Evolutionary conservation across 92 coral and sea anemone species (phyloP), one percentile per base, ranked within the genome.

Genomic region (Zoanthus sansibaricus): DNA sequence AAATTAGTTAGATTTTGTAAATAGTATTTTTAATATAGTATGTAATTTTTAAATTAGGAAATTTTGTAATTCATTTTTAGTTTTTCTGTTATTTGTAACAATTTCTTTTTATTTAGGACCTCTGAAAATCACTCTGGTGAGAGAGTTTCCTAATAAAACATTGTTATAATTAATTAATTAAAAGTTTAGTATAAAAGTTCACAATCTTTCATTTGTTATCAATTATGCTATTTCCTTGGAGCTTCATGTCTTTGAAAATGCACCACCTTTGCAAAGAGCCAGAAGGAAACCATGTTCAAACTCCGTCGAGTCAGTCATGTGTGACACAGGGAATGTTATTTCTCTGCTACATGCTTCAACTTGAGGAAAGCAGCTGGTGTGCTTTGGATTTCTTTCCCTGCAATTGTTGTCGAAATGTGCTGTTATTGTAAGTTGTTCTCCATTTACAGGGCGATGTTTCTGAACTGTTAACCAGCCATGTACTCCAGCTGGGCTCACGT

Each of bases 401-500:
- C 94, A 93, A 76, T 93, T 88, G 55, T 91, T 94, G 83, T 91
- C 93, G 85, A 93, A 91, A 48, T 72, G 88, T 14, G 72, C 94
- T 18, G 30, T 82, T 47, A 93, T 75, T 30, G 79, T 18, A 5
- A 83, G 90, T 62, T 80, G 82, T 69, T 83, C 92, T 25, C 92
- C 97, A 94, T 90, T 92, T 84, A 90, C 73, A 59, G 97, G 90
- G 78, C 87, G 89, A 77, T 94, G 97, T 56, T 62, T 88, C 64
- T 94, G 94, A 45, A 94, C 96, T 75, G 93, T 89, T 46, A 94
- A 69, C 97, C 97, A 94, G 32, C 93, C 97, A 84, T 89, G 91
- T 83, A 94, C 90, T 59, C 94, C 93, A 51, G 93, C 84, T 77
- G 93, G 92, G 18, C 86, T 87, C 68, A 87, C 66, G 66, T 91